phyloP scores from a whole-genome alignment of 2,797 vertebrate species.

The Dromococcyx pavoninus region DNA sequence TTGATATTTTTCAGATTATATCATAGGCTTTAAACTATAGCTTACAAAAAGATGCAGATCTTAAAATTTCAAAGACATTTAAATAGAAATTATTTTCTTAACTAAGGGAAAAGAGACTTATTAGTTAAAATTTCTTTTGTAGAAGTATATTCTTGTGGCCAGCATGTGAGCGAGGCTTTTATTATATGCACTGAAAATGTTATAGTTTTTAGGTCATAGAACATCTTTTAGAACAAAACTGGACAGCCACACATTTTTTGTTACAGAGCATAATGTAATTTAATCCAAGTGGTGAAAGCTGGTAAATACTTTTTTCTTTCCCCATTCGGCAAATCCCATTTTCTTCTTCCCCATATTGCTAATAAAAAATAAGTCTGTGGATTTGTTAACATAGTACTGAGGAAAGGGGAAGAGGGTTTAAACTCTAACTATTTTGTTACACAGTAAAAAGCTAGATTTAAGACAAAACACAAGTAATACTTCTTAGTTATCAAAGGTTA shows the following conservation, averaged over 20 bases:
- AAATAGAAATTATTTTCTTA: conserved; percentile 43
- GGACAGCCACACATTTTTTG: background rate
- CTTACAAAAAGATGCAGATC: background rate
- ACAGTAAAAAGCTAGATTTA: background rate
- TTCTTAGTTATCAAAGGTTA: background rate
- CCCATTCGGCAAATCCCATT: background rate
- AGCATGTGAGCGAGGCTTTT: background rate
- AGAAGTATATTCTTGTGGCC: background rate
- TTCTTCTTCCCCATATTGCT: background rate
- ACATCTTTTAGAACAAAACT: background rate
- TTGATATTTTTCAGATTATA: conserved; percentile 24
- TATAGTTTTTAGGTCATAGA: background rate
- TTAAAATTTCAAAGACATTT: conserved; percentile 38
- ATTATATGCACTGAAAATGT: background rate
- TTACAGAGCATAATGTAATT: background rate
- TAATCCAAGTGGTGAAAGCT: background rate
- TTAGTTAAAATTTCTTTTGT: background rate
- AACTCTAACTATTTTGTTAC: background rate
- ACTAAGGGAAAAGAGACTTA: background rate
- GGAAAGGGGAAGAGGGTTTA: background rate
- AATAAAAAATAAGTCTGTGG: background rate
- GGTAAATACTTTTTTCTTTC: background rate
- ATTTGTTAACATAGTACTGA: background rate
- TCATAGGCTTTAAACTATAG: background rate
- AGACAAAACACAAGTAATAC: background rate